Conservation (phyloP, 2,797 vertebrate species). For the Fistularia tabacaria region DNA sequence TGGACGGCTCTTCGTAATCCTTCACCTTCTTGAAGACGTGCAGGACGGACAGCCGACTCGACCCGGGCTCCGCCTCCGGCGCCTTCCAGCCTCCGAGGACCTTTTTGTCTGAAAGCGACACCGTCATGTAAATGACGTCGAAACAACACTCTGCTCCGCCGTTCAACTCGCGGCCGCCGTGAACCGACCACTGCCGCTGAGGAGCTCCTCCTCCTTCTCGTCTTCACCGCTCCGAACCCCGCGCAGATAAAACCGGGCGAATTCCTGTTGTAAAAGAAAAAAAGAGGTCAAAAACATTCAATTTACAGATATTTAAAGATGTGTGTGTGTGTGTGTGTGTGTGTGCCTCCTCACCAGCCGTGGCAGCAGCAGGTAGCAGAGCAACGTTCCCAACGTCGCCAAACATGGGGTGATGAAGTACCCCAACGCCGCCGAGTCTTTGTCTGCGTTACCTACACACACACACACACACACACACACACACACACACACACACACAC, state of each 20-base stretch:
- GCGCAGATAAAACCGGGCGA: slow-evolving; percentile 80
- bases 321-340: background rate
- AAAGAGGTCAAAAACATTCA: no score
- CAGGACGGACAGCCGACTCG: slow-evolving; percentile 56
- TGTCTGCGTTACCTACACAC: slow-evolving; percentile 73
- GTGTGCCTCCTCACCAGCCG: slow-evolving; percentile 75
- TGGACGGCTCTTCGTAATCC: no score
- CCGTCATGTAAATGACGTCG: no score
- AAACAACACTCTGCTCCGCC: no score
- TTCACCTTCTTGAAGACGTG: slow-evolving; percentile 84
- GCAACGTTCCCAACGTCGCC: slow-evolving; percentile 73
- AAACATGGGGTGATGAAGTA: slow-evolving; percentile 86
- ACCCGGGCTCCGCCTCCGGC: background rate
- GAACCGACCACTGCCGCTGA: slow-evolving; percentile 71
- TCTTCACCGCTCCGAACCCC: slow-evolving; percentile 39
- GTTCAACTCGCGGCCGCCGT: no score
- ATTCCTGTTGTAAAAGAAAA: slow-evolving; percentile 69
- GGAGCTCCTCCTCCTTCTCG: slow-evolving; percentile 65
- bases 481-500: no score
- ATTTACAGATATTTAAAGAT: no score
- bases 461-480: background rate
- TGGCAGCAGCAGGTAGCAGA: slow-evolving; percentile 79
- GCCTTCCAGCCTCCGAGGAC: no score
- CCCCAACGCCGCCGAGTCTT: slow-evolving; percentile 68
- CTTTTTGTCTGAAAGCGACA: no score